Evolutionary conservation across 2,797 vertebrate genomes (phyloP).

Genomic region (Chiloscyllium punctatum): DNA sequence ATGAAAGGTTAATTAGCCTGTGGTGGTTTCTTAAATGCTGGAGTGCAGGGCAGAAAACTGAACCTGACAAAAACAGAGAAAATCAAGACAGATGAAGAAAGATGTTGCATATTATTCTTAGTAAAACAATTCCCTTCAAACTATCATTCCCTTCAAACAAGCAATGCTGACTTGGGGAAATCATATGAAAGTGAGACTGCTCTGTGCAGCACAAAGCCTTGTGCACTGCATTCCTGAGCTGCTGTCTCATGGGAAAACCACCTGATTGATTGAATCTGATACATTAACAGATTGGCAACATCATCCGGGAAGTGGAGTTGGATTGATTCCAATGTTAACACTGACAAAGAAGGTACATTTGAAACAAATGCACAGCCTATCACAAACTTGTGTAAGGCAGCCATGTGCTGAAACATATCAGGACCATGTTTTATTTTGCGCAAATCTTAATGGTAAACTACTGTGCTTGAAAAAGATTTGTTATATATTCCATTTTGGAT

Average conservation of each 20-base stretch:
- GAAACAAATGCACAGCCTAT: not conserved
- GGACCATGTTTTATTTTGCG: not conserved
- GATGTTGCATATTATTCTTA: not conserved
- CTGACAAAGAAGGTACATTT: not conserved
- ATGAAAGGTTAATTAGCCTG: slow-evolving; percentile 33
- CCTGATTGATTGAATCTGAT: not conserved
- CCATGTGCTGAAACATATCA: not conserved
- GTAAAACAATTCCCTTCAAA: not conserved
- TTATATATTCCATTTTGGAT: not conserved
- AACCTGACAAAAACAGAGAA: not conserved
- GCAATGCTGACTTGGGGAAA: not conserved
- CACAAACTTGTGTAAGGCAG: not conserved
- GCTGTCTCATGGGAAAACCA: not conserved
- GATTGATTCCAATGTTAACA: not conserved
- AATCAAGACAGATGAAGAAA: not conserved
- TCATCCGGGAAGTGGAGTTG: not conserved
- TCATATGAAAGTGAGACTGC: not conserved
- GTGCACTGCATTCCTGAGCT: not conserved
- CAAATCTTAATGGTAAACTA: not conserved
- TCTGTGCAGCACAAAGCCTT: not conserved
- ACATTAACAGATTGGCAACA: slow-evolving; percentile 2
- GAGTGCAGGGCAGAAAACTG: not conserved
- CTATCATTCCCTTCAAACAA: not conserved
- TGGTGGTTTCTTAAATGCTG: not conserved
- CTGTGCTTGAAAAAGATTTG: not conserved